Percentiles rank a stretch among this genome's conserved stretches.
Evolutionary conservation across 2,113 vertebrate species (phyloP).

Genomic region (Podilymbus podiceps): DNA sequence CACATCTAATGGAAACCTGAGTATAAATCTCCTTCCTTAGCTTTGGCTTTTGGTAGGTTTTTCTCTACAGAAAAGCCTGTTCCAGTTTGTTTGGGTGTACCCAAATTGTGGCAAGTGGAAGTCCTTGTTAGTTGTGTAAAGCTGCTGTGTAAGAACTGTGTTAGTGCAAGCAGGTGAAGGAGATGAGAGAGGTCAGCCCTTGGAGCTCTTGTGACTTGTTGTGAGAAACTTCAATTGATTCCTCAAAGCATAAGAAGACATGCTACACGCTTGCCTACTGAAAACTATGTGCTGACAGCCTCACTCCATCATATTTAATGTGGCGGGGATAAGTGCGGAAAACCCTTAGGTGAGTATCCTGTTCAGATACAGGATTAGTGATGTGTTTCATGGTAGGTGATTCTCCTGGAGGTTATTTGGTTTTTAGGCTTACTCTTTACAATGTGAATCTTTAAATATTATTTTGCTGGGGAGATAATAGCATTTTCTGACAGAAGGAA

Average conservation of each 20-base stretch:
- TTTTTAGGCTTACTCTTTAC: not conserved
- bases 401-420: constrained; percentile 16
- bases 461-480: not conserved
- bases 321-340: not conserved
- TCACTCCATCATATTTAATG: not conserved
- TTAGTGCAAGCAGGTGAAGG: not conserved
- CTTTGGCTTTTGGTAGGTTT: not conserved
- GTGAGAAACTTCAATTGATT: not conserved
- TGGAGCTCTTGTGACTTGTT: not conserved
- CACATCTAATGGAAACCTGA: not conserved
- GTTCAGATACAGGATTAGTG: not conserved
- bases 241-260: not conserved
- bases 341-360: not conserved
- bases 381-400: not conserved
- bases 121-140: not conserved
- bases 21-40: not conserved
- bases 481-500: not conserved
- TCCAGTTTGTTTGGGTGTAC: not conserved
- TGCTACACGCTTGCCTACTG: not conserved
- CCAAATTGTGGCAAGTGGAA: not conserved
- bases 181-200: not conserved
- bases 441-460: not conserved
- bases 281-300: not conserved
- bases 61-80: not conserved
- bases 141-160: not conserved